A percentile compares a stretch with the other conserved stretches of the same genome.
Evolutionary conservation across 35 echinoderm and acorn worm genomes (phyloP).

Genomic region (Heliocidaris tuberculata): DNA sequence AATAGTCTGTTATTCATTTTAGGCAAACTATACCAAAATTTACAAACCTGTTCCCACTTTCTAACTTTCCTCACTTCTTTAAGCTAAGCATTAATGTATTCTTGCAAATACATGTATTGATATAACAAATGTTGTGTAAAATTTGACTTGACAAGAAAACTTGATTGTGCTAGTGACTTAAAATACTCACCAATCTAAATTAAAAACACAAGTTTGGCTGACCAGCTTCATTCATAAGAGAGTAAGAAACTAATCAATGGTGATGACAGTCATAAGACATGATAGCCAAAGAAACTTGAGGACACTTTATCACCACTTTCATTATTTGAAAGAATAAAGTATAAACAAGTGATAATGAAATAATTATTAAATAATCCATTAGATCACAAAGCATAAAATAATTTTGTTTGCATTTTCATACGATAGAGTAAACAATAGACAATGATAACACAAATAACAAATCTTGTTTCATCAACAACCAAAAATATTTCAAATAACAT

Average conservation of each 20-base stretch:
- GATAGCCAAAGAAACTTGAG: not conserved
- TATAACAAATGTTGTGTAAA: too few relatives aligned
- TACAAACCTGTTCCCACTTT: too few relatives aligned
- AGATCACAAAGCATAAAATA: too few relatives aligned
- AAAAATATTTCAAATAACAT: not conserved
- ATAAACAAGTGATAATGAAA: not conserved
- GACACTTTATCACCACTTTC: not conserved
- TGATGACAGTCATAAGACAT: not conserved
- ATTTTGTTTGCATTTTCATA: not conserved
- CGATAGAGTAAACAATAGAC: not conserved
- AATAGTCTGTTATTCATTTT: not conserved
- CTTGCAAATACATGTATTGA: too few relatives aligned
- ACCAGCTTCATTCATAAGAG: too few relatives aligned
- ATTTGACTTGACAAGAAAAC: too few relatives aligned
- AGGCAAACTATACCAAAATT: not conserved
- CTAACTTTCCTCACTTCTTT: too few relatives aligned
- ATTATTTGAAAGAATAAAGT: not conserved
- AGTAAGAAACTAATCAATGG: too few relatives aligned
- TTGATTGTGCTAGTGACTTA: too few relatives aligned
- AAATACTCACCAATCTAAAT: too few relatives aligned
- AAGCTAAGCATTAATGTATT: too few relatives aligned
- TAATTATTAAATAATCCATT: not conserved
- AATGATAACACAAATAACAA: not conserved
- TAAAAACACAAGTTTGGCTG: too few relatives aligned
- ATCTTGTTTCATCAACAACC: not conserved